A percentile compares a stretch with the other conserved stretches of the same genome.
Conservation (phyloP, 1,140 invertebrate genomes). For the Psix sp. region DNA sequence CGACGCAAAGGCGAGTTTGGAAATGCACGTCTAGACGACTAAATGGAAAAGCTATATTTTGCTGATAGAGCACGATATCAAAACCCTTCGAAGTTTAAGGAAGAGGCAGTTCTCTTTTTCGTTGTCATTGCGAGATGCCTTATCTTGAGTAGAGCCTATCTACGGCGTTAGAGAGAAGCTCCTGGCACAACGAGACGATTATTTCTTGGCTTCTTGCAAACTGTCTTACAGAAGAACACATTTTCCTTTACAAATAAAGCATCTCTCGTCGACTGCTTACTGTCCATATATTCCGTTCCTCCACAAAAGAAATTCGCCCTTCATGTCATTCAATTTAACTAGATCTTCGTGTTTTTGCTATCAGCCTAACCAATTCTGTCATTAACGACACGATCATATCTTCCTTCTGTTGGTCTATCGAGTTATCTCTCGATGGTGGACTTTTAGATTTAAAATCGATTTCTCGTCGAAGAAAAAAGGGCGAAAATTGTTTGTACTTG, state of each 20-base stretch:
- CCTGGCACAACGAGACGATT: conserved; percentile 45
- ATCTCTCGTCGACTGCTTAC: conserved; percentile 28
- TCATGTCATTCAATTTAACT: conserved; percentile 36
- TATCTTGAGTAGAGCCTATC: conserved; percentile 54
- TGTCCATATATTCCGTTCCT: conserved; percentile 14
- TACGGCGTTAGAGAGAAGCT: conserved; percentile 35
- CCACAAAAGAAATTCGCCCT: conserved; percentile 36
- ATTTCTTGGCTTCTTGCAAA: conserved; percentile 44
- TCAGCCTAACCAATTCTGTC: conserved; percentile 20
- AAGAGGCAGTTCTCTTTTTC: conserved; percentile 54
- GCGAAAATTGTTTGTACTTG: too few species aligned
- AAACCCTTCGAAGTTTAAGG: conserved; percentile 48
- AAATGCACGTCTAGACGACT: conserved; percentile 51
- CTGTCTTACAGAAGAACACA: conserved; percentile 48
- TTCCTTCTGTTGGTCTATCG: conserved; percentile 4
- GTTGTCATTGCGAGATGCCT: conserved; percentile 50
- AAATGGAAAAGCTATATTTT: conserved; percentile 54
- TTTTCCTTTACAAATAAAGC: conserved; percentile 48
- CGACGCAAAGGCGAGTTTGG: conserved; percentile 27
- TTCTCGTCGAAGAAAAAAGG: too few species aligned
- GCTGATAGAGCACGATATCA: conserved; percentile 56
- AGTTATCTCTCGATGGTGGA: too few species aligned
- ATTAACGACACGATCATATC: conserved; percentile 9
- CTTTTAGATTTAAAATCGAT: too few species aligned
- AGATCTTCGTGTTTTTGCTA: conserved; percentile 19